Conservation (phyloP, 2,797 vertebrate genomes). For the Hydrophis major region DNA sequence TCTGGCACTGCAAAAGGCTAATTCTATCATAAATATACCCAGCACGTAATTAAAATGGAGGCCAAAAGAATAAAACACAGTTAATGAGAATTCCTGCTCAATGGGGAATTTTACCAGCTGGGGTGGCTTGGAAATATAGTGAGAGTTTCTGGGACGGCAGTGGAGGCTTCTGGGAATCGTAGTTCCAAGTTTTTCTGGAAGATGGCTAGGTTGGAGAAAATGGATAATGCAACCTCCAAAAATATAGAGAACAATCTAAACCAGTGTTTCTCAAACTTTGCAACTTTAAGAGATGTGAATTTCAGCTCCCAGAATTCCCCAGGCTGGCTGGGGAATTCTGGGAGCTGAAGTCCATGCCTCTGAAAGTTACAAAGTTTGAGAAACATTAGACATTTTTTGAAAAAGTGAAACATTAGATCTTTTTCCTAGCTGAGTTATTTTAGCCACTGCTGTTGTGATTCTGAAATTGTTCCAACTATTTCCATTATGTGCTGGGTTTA, state of each 20-base stretch:
- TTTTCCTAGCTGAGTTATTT: neutral
- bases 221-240: neutral
- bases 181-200: neutral
- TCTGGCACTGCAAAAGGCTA: neutral
- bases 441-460: no score
- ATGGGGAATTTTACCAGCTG: neutral
- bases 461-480: neutral
- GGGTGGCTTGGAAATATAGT: neutral
- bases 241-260: neutral
- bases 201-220: neutral
- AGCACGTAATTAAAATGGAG: neutral
- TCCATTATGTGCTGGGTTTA: neutral
- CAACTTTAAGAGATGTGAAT: neutral
- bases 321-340: neutral
- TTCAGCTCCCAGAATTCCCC: neutral
- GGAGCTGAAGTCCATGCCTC: neutral
- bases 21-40: neutral
- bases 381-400: neutral
- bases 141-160: neutral
- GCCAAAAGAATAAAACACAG: neutral
- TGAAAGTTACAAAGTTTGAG: neutral
- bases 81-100: neutral
- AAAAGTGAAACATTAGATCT: no score
- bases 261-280: neutral
- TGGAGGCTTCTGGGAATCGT: neutral